Base-by-base conservation (phyloP, 1,140 invertebrate genomes). In the Araneus ventricosus region DNA sequence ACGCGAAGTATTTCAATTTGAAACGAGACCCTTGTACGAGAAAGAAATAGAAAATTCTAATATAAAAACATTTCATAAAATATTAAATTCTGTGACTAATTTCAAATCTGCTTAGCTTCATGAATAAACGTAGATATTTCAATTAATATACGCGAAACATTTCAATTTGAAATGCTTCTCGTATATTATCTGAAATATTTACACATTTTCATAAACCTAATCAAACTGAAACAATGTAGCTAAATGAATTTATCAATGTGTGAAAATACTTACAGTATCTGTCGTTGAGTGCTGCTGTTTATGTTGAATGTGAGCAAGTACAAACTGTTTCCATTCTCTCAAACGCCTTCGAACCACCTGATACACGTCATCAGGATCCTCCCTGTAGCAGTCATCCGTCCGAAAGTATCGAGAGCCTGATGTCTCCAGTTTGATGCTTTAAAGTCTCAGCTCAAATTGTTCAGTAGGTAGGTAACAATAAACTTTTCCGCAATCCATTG, bases 291-390 rank as follows among this genome's bases (percentile, higher is more conserved):
- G 84, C 10, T 87, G 84, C 8, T 85, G 37, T 34, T 88, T 93
- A 20, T 70, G 61, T 8, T 61, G 67, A 41, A 93, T 75, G 22
- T 88, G 61, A 4, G 61, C 41, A n/a, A 93, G 37, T 17, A 93
- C 91, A 34, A 93, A 88, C 67, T 93, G 61, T 45, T 93, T 93
- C 91, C 91, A 93, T 20, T 45, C 27, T 34, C 34, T 93, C 6
- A 93, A 59, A 7, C 85, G 39, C 3, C 34, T 45, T n/a, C 82
- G 27, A 17, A 93, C 67, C 22, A 45, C 84, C 17, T 85, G n/a
- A n/a, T 87, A 67, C 14, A 93, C 91, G 22, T 93, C 91, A 61
- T 93, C 91, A 30, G 91, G 91, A 59, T 93, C 91, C 37, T 93
- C 57, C 67, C 67, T 70, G 30, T 93, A 93, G n/a, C 67, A 79